These are phyloP conservation scores for Toxonevra muliebris DNA, from an alignment of 2,888 invertebrate species.

Conservation along the genomic window DNA sequence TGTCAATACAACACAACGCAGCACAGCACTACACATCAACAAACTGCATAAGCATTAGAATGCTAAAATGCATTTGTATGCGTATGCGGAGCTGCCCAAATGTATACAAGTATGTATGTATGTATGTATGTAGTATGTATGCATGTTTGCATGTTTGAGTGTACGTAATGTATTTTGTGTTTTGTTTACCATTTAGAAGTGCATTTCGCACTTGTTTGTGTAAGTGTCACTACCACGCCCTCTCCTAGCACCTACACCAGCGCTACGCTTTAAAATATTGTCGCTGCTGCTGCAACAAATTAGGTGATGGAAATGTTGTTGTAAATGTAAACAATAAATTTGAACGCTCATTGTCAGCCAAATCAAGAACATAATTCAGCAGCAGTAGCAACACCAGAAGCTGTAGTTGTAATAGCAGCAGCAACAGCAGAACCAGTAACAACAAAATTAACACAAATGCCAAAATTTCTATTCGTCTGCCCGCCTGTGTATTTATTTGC, in stretches of 20 bases:
- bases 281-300: not conserved
- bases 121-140: not conserved
- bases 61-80: not conserved
- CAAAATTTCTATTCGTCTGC: constrained; percentile 36
- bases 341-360: constrained; percentile 45
- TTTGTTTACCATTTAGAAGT: not conserved
- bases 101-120: not conserved
- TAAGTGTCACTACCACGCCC: constrained; percentile 28
- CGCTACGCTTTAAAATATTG: constrained; percentile 3
- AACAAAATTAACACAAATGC: constrained; percentile 58
- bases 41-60: not conserved
- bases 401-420: constrained; percentile 7
- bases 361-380: constrained; percentile 52
- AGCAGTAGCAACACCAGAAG: too few relatives aligned
- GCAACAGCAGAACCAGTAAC: constrained; percentile 43
- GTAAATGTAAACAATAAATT: constrained; percentile 40
- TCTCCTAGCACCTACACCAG: constrained; percentile 13
- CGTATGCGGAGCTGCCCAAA: not conserved
- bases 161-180: not conserved
- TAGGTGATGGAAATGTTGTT: constrained; percentile 11
- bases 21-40: too few relatives aligned
- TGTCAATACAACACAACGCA: too few relatives aligned
- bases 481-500: too few relatives aligned
- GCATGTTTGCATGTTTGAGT: not conserved
- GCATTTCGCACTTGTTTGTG: constrained; percentile 4